Conservation (phyloP, 2,113 vertebrate genomes). For the Lepus americanus region DNA sequence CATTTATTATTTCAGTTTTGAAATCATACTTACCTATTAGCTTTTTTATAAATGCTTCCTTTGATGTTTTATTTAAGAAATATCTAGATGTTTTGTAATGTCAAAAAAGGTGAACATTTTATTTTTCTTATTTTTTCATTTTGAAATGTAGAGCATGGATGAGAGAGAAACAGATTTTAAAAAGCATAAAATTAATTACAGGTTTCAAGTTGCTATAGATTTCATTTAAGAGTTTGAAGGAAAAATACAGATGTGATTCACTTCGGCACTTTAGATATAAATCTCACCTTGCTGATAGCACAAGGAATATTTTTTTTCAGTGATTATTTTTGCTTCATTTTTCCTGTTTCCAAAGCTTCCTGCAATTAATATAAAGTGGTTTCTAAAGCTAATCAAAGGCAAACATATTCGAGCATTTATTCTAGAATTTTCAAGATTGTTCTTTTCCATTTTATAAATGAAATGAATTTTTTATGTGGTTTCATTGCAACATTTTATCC, state of each 20-base stretch:
- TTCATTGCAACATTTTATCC: slow-evolving; percentile 36
- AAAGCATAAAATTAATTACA: slow-evolving; percentile 49
- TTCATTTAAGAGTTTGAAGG: not conserved
- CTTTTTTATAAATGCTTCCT: not conserved
- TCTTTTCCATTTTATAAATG: slow-evolving; percentile 37
- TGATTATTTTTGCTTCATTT: not conserved
- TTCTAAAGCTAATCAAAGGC: slow-evolving; percentile 27
- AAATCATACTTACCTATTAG: slow-evolving; percentile 40
- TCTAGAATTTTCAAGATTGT: slow-evolving; percentile 27
- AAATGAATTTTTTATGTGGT: not conserved
- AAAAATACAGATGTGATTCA: not conserved
- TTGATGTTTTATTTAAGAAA: slow-evolving; percentile 39
- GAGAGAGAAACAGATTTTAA: slow-evolving; percentile 28
- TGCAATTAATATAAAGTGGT: not conserved
- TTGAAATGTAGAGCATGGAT: not conserved
- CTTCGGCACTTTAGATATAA: not conserved
- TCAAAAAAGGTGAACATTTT: not conserved
- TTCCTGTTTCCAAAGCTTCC: not conserved
- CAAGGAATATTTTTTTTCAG: not conserved
- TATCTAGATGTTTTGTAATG: not conserved
- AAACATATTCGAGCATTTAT: slow-evolving; percentile 22
- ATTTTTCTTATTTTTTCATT: not conserved
- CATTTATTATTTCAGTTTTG: slow-evolving; percentile 54
- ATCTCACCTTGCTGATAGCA: not conserved
- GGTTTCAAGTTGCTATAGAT: slow-evolving; percentile 8